Conservation (phyloP, 2,797 vertebrate genomes). For the Rhynchotus rufescens region DNA sequence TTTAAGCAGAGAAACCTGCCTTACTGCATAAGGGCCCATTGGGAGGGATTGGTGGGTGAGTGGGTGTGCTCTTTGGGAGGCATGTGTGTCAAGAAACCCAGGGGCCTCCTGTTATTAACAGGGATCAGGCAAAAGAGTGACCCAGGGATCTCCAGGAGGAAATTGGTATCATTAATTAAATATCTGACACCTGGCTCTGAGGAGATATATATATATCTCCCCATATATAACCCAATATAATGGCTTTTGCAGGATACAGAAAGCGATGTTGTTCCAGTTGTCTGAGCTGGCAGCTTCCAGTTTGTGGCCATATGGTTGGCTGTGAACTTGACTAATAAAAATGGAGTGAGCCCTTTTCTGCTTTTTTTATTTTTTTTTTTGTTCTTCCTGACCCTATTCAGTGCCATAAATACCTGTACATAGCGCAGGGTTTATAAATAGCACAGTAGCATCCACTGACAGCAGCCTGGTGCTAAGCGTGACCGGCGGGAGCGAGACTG, state of each 20-base stretch:
- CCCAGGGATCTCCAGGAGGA: not conserved
- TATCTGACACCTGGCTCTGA: not conserved
- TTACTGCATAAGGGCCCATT: not conserved
- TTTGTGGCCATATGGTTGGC: conserved; percentile 69
- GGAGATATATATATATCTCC: not conserved
- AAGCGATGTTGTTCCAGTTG: conserved; percentile 32
- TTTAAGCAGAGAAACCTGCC: not conserved
- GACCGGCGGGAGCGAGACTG: not conserved
- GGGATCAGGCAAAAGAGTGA: not conserved
- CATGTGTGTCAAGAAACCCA: rapidly evolving
- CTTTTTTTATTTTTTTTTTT: not conserved
- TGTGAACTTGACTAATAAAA: conserved; percentile 70
- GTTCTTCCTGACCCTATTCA: conserved; percentile 59
- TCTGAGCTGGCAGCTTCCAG: conserved; percentile 53
- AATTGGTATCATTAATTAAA: conserved; percentile 33
- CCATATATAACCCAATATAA: not conserved
- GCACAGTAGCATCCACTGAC: conserved; percentile 65
- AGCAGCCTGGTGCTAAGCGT: conserved; percentile 60
- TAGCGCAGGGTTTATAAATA: conserved; percentile 75
- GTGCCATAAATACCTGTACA: conserved; percentile 77
- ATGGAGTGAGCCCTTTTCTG: not conserved
- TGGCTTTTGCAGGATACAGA: conserved; percentile 58
- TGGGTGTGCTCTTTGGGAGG: not conserved
- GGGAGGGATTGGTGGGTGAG: not conserved
- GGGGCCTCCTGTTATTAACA: not conserved